These are phyloP conservation scores for Myocastor coypus DNA, from an alignment of 2,113 vertebrate species.

Conservation along the genomic window DNA sequence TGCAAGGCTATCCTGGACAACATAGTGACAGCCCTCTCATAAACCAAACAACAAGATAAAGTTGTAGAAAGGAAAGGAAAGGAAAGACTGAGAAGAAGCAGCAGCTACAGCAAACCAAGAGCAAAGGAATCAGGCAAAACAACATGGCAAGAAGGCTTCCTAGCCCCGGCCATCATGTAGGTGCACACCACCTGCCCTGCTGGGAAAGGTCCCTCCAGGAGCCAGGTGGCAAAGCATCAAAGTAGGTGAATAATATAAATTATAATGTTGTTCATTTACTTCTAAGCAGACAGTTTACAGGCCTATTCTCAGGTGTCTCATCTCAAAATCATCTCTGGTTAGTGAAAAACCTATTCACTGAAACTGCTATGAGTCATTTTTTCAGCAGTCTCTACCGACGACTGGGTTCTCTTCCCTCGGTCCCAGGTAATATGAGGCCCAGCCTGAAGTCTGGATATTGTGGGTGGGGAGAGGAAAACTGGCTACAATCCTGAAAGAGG, in stretches of 20 bases:
- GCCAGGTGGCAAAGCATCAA: neutral
- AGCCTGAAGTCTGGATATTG: neutral
- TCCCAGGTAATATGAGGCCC: neutral
- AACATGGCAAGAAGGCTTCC: neutral
- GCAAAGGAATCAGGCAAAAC: neutral
- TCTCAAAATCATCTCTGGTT: constrained; percentile 28
- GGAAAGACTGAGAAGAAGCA: neutral
- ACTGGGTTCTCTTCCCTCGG: neutral
- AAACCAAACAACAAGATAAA: neutral
- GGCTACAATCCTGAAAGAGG: neutral
- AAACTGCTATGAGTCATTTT: neutral
- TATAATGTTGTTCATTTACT: neutral
- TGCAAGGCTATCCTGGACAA: neutral
- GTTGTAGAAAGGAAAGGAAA: neutral
- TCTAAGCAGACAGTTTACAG: neutral
- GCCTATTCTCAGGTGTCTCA: neutral
- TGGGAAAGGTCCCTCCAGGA: neutral
- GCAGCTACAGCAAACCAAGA: neutral
- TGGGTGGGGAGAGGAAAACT: neutral
- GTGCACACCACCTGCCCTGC: neutral
- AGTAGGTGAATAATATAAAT: neutral
- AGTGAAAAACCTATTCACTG: constrained; percentile 27
- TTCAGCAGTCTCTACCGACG: neutral
- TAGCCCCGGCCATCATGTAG: too few relatives aligned
- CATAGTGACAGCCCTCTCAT: neutral